Percentiles rank a stretch among this genome's conserved stretches.
Conservation (phyloP, 2,888 invertebrate genomes). For the Callosobruchus maculatus region DNA sequence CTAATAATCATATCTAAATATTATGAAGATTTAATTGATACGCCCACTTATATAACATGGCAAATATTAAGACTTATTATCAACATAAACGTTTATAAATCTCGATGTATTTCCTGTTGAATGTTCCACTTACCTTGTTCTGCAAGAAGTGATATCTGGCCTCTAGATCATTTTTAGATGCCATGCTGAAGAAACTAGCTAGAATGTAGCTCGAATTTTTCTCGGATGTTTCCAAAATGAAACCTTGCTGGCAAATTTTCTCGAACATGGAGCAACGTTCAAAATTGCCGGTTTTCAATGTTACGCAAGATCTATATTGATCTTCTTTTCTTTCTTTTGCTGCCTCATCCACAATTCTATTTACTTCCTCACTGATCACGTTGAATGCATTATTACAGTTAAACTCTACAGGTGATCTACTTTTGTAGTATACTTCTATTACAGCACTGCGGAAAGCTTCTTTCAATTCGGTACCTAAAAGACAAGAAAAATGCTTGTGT, state of each 20-base stretch:
- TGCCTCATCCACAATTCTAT: conserved; percentile 22
- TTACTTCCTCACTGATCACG: conserved; percentile 52
- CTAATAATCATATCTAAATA: too few relatives aligned
- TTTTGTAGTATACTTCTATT: conserved; percentile 60
- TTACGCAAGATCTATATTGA: conserved; percentile 28
- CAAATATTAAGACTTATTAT: too few relatives aligned
- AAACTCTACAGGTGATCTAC: conserved; percentile 38
- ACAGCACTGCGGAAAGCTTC: conserved; percentile 59
- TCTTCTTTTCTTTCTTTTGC: conserved; percentile 22
- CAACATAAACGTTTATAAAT: too few relatives aligned
- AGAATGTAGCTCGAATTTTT: conserved; percentile 3
- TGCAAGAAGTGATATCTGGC: conserved; percentile 35
- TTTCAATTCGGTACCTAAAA: conserved; percentile 43
- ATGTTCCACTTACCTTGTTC: not conserved
- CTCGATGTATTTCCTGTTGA: not conserved
- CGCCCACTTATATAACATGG: too few relatives aligned
- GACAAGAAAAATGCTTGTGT: too few relatives aligned
- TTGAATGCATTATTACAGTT: conserved; percentile 48
- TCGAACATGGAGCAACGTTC: conserved; percentile 53
- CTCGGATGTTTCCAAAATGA: conserved; percentile 30
- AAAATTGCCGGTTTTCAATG: conserved; percentile 49
- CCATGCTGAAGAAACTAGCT: not conserved
- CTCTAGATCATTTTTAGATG: conserved; percentile 39
- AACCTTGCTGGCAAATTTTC: conserved; percentile 54
- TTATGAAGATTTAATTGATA: too few relatives aligned